phyloP scores from a whole-genome alignment of 2,797 vertebrate genomes.

The Sebastes cheni region DNA sequence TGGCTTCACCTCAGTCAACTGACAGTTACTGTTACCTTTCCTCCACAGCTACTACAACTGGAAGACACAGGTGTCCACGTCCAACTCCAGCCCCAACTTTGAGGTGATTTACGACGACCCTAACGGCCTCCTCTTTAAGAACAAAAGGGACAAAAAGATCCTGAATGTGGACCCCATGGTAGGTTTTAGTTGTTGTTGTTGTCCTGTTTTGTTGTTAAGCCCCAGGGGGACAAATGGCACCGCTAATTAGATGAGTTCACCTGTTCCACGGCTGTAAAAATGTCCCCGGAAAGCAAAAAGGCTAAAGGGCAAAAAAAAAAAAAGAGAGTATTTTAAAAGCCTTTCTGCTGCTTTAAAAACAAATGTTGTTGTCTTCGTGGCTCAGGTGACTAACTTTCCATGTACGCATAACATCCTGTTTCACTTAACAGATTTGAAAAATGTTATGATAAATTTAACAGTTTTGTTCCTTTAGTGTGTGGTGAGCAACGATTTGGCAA shows the following conservation, averaged over 20 bases:
- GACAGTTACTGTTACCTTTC: background rate
- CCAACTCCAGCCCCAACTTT: conserved; percentile 86
- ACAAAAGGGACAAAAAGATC: conserved; percentile 85
- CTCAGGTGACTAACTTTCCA: background rate
- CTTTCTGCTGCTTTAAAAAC: background rate
- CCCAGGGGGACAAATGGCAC: conserved; percentile 28
- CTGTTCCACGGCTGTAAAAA: conserved; percentile 52
- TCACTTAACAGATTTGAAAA: too few relatives aligned
- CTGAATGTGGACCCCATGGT: conserved; percentile 89
- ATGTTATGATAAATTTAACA: too few relatives aligned
- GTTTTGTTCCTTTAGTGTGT: too few relatives aligned
- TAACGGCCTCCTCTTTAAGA: conserved; percentile 87
- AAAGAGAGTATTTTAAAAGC: background rate
- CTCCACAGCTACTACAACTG: conserved; percentile 91
- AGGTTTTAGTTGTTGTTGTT: conserved; percentile 52
- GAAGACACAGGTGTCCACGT: conserved; percentile 82
- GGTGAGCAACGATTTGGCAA: too few relatives aligned
- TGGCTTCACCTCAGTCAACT: background rate
- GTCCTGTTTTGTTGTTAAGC: conserved; percentile 19
- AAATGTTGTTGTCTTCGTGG: background rate
- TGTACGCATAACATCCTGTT: background rate
- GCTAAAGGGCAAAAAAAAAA: background rate
- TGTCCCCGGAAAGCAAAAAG: background rate
- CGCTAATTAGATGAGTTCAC: conserved; percentile 31
- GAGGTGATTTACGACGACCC: conserved; percentile 85